These are phyloP conservation scores for Pantherophis alleghaniensis DNA, from an alignment of 2,797 vertebrate genomes.

Conservation along the genomic window DNA sequence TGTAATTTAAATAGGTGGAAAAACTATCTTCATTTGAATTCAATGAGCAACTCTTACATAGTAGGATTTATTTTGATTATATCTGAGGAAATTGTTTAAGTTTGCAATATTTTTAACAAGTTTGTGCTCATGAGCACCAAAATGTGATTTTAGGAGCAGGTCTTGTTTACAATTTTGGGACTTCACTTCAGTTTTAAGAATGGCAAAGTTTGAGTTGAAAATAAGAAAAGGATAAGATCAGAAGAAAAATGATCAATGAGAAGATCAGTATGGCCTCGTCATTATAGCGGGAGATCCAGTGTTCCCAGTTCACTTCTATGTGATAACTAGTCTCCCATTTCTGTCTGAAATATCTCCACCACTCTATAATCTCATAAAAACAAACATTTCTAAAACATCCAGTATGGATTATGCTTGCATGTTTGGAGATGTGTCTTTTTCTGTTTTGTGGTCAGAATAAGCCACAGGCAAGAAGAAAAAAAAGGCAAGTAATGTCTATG, in stretches of 20 bases:
- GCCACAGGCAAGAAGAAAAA: neutral
- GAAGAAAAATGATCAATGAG: neutral
- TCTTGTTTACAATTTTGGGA: neutral
- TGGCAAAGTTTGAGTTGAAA: neutral
- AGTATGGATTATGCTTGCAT: constrained; percentile 5
- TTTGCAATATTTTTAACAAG: neutral
- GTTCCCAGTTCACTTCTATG: neutral
- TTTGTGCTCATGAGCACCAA: neutral
- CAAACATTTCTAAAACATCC: constrained; percentile 43
- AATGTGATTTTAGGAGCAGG: neutral
- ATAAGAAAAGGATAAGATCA: neutral
- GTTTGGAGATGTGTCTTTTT: constrained; percentile 34
- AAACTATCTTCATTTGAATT: neutral
- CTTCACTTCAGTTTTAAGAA: neutral
- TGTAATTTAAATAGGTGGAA: neutral
- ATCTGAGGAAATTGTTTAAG: neutral
- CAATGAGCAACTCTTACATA: neutral
- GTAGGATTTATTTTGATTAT: neutral
- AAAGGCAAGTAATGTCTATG: neutral
- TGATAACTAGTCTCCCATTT: neutral
- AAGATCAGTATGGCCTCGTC: neutral
- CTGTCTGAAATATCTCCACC: neutral
- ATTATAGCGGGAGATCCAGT: neutral
- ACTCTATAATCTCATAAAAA: constrained; percentile 31
- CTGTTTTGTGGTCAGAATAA: constrained; percentile 43